A percentile compares a stretch with the other conserved stretches of the same genome.
Evolutionary conservation across 2,888 invertebrate species (phyloP).

Genomic region (Lacanobia oleracea): DNA sequence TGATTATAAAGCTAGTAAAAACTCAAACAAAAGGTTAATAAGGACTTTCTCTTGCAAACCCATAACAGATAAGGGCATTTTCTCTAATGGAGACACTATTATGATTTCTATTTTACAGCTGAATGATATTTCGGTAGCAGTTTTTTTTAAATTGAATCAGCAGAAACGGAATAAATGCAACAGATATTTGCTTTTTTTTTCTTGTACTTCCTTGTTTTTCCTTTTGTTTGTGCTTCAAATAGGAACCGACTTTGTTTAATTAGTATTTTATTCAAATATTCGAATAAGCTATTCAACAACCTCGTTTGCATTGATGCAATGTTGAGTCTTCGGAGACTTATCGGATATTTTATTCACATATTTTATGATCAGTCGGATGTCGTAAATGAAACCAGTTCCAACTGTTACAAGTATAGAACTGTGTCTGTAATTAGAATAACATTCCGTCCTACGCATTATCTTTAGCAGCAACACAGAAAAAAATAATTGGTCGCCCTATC

Average conservation of each 20-base stretch:
- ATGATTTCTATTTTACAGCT: neutral
- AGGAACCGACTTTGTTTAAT: neutral
- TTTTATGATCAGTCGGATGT: constrained; percentile 7
- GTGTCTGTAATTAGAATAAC: constrained; percentile 25
- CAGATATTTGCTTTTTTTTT: no score
- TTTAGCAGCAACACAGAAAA: constrained; percentile 18
- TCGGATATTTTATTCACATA: constrained; percentile 18
- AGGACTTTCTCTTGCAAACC: neutral
- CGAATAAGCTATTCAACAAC: constrained; percentile 3
- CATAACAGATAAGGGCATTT: neutral
- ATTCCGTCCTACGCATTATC: constrained; percentile 18
- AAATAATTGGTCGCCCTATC: constrained; percentile 15
- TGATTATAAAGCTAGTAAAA: no score
- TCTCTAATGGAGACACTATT: neutral
- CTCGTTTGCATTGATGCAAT: constrained; percentile 17
- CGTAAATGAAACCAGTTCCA: constrained; percentile 38
- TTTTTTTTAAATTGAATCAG: neutral
- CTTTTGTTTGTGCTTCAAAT: neutral
- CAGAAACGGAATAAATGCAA: neutral
- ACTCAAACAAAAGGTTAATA: neutral
- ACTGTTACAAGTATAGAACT: constrained; percentile 16
- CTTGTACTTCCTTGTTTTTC: no score
- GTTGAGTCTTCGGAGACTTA: neutral
- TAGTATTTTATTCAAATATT: neutral
- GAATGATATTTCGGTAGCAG: neutral